Evolutionary conservation across 2,113 vertebrate genomes (phyloP).

Genomic region (Oreotragus oreotragus): DNA sequence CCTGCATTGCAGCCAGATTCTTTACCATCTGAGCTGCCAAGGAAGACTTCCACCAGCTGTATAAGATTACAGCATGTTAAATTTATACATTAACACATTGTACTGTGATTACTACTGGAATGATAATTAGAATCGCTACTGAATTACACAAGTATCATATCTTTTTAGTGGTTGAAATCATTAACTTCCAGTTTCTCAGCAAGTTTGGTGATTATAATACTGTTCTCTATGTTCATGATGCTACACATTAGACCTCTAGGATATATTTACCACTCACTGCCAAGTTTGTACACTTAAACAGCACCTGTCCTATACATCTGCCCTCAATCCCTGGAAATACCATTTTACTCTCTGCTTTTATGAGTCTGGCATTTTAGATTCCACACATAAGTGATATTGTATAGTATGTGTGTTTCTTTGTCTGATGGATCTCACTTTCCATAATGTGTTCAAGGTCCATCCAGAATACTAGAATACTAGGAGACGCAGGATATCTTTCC

Average conservation of each 20-base stretch:
- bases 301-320: neutral
- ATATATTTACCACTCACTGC: neutral
- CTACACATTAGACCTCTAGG: neutral
- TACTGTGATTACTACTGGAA: neutral
- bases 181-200: neutral
- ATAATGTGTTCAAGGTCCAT: neutral
- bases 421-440: neutral
- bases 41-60: neutral
- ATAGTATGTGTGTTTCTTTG: neutral
- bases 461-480: neutral
- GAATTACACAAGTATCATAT: neutral
- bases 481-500: neutral
- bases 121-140: neutral
- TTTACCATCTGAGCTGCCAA: neutral
- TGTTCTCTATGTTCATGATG: neutral
- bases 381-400: neutral
- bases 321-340: neutral
- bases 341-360: neutral
- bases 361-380: neutral
- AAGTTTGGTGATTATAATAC: neutral
- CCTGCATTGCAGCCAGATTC: neutral
- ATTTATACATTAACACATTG: neutral
- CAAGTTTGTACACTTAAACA: neutral
- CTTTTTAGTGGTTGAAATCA: neutral
- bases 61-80: neutral